Base-by-base conservation (phyloP, 2,888 invertebrate genomes). In the Ashinkailepas kermadecensis region DNA sequence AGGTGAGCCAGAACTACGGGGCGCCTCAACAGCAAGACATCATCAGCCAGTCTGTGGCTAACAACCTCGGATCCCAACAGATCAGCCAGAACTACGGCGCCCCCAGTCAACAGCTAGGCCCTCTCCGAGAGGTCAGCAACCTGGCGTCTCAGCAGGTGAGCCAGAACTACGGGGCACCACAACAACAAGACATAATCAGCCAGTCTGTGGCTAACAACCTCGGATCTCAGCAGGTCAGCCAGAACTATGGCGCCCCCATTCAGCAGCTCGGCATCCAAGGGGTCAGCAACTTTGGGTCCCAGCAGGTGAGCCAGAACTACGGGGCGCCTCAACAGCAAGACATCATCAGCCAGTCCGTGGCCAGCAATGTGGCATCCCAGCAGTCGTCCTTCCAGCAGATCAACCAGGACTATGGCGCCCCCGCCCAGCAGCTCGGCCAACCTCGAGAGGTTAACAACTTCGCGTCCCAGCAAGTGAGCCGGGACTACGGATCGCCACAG, bases 1-100 rank as follows among this genome's bases (percentile, higher is more conserved):
- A 67, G 67, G 67, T 25, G 67, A 67, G 25, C 67, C 67, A 67
- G 25, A 25, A 67, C 25, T 67, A 67, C 25, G 67, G 67, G 25
- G 67, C 67, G 10, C 67, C 67, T 23, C 67, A 67, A 23, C 67
- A 67, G 67, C 67, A 67, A 25, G 67, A 67, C 23, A 23, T 67
- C 67, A 67, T 67, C 23, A 67, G 25, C 25, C 67, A 67, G 11
- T n/a, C 64, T 6, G 21, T 64, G n/a, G n/a, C 64, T 8, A 18
- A 64, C 4, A 39, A 39, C 39, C 39, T 39, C 4, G 39, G 39
- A 4, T 39, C 25, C 4, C 62, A 62, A 15, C 62, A 62, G 62
- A n/a, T 64, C 21, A 4, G 39, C 15, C 25, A 39, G 8, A 39
- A 70, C 15, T 70, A 70, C 70, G 70, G 70, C 15, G 70, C 70